Percentiles rank a stretch among this genome's conserved stretches.
These are phyloP conservation scores for Romanogobio albipinnatus DNA, from an alignment of 2,113 vertebrate species.

Conservation along the genomic window DNA sequence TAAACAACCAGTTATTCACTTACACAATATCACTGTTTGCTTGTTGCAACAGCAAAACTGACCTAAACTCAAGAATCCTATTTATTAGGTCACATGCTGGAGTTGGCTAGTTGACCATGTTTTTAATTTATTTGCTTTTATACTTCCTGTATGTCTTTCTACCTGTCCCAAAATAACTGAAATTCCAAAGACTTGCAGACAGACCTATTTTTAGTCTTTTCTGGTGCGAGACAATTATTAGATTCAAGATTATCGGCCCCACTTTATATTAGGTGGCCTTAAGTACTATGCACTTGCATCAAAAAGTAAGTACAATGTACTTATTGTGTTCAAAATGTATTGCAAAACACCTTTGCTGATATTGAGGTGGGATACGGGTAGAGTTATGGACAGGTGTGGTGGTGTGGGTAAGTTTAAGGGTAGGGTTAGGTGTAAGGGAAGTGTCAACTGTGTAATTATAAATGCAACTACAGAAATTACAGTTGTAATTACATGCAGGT, in stretches of 20 bases:
- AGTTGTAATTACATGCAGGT: too few species aligned
- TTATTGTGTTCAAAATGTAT: too few species aligned
- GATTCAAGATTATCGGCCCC: not conserved
- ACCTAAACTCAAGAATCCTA: not conserved
- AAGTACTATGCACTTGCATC: too few species aligned
- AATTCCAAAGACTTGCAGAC: not conserved
- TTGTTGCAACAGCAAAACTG: not conserved
- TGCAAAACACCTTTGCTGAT: too few species aligned
- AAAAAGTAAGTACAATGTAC: too few species aligned
- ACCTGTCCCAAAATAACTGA: not conserved
- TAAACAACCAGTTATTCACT: not conserved
- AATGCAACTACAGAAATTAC: too few species aligned
- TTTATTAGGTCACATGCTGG: not conserved
- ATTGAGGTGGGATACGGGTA: too few species aligned
- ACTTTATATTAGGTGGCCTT: too few species aligned
- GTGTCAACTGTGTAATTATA: too few species aligned
- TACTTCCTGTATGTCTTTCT: not conserved
- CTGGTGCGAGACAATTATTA: not conserved
- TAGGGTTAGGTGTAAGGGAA: too few species aligned
- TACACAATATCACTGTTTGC: not conserved
- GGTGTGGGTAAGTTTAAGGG: too few species aligned
- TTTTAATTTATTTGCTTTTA: not conserved
- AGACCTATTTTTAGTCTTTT: not conserved
- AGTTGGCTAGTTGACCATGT: not conserved
- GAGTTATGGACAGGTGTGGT: too few species aligned